A percentile compares a stretch with the other conserved stretches of the same genome.
These are phyloP conservation scores for Siniperca obscura DNA, from an alignment of 2,797 vertebrate species.

Conservation along the genomic window DNA sequence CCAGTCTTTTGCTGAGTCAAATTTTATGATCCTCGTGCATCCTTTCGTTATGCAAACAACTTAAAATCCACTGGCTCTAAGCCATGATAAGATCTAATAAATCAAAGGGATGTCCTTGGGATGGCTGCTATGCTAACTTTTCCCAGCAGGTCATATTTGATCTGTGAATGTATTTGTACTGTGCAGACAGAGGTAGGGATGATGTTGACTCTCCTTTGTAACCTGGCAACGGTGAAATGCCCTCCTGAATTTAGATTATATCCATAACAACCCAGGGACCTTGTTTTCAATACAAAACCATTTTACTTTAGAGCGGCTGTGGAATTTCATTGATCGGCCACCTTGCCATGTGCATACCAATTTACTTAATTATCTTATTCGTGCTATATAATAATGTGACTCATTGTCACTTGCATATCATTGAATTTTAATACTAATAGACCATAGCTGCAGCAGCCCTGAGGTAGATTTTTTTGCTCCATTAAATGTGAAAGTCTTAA, in stretches of 20 bases:
- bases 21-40: conserved; percentile 9
- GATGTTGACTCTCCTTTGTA: conserved; percentile 71
- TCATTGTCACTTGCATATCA: conserved; percentile 8
- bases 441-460: neutral
- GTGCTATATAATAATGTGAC: neutral
- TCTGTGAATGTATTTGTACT: conserved; percentile 65
- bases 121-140: conserved; percentile 31
- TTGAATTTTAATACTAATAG: conserved; percentile 11
- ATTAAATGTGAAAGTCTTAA: conserved; percentile 23
- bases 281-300: conserved; percentile 28
- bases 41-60: conserved; percentile 20
- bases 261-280: conserved; percentile 38
- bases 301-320: conserved; percentile 12
- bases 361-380: neutral
- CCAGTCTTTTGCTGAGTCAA: neutral
- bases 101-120: conserved; percentile 49
- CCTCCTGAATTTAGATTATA: conserved; percentile 47
- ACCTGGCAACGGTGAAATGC: conserved; percentile 69
- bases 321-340: conserved; percentile 17
- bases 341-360: neutral
- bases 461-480: neutral
- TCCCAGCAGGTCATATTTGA: conserved; percentile 71
- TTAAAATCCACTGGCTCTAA: conserved; percentile 13
- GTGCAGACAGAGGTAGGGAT: conserved; percentile 43
- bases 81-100: conserved; percentile 27